phyloP scores from a whole-genome alignment of 2,113 vertebrate genomes.

The Erythrocercus mccallii region DNA sequence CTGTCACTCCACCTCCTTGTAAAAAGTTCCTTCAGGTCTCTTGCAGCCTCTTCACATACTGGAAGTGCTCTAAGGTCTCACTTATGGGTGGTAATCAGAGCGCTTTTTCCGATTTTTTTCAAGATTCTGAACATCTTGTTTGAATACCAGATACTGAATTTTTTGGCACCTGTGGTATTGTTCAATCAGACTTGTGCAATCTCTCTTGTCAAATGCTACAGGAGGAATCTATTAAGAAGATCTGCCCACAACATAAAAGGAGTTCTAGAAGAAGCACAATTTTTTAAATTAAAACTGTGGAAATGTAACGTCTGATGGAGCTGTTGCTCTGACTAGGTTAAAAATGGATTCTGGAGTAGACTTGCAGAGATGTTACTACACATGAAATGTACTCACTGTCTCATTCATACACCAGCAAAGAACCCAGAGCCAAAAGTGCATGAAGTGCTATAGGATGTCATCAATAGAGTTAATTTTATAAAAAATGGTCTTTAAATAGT shows the following conservation, averaged over 20 bases:
- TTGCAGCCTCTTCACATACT: background rate
- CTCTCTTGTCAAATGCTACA: background rate
- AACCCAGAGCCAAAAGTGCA: background rate
- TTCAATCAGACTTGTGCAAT: background rate
- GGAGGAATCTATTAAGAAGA: background rate
- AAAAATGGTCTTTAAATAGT: background rate
- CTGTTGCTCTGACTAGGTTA: background rate
- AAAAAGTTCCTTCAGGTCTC: background rate
- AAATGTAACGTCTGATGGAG: background rate
- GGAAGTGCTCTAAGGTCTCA: background rate
- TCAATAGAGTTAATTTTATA: background rate
- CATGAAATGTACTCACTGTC: background rate
- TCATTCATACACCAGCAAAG: background rate
- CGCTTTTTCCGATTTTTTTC: background rate
- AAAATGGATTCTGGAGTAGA: background rate
- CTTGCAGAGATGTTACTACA: background rate
- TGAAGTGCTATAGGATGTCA: background rate
- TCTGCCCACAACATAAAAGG: background rate
- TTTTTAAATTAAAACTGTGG: background rate
- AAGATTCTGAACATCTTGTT: background rate
- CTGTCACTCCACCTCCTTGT: background rate
- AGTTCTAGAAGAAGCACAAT: background rate
- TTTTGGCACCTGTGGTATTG: background rate
- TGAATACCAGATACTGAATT: background rate
- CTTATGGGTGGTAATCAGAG: background rate